Base-by-base conservation (phyloP, 2,888 invertebrate genomes). In the Drosophila aldrichi region DNA sequence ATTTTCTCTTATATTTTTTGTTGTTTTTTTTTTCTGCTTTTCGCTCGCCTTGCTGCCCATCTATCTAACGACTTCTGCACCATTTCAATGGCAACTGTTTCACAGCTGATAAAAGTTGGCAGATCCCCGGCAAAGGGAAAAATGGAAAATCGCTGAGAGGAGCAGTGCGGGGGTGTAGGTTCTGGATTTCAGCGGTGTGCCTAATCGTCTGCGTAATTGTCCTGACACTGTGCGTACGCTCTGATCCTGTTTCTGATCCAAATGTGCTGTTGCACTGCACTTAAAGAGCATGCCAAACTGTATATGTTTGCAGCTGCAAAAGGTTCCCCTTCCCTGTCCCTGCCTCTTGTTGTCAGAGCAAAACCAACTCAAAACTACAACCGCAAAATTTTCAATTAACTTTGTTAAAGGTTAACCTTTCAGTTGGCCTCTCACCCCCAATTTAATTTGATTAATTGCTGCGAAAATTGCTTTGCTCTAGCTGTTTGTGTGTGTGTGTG, bases 141-240 rank as follows among this genome's bases (percentile, higher is more conserved):
- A 79, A 34, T 25, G 64, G 10, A 54, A 56, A 56, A 34, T 43
- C 36, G 54, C 41, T 40, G 44, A 58, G 43, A 64, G 41, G 46
- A 61, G 54, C 46, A 55, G 16, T 36, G 54, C 60, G 73, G 73
- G 78, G 16, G 49, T 34, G 40, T 58, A 56, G 70, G 41, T 63
- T 66, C 59, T 72, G 81, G 59, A 63, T 71, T 77, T 70, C 52
- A 70, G 69, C 76, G 58, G 63, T 78, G 81, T 90, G 91, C 80
- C 90, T 91, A 91, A 91, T 92, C 92, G 91, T 91, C 89, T 91
- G 92, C 81, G 85, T 92, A 91, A 91, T 91, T 91, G 91, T 85
- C 74, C 82, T 79, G 89, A 77, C 80, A 66, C 48, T 71, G 76
- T 80, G 79, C 77, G 79, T 79, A 71, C 66, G 69, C 71, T 56